Base-by-base conservation (phyloP, 2,888 invertebrate genomes). In the Dione vanillae region DNA sequence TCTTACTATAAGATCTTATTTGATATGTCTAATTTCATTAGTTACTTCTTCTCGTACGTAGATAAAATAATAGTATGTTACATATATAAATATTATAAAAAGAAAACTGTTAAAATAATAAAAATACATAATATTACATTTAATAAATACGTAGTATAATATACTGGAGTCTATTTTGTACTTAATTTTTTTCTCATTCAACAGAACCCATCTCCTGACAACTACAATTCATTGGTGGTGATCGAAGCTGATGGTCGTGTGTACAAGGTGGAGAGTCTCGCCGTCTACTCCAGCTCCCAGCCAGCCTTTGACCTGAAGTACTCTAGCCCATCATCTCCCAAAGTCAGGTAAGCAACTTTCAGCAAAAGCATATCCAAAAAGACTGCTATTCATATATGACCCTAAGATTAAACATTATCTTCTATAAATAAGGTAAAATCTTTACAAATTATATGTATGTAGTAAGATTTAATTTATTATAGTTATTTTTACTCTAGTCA, bases 251-350 rank as follows among this genome's bases (percentile, higher is more conserved):
- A 96, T 71, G 95, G 94, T 0, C 92, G 94, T 49, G 92, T 94
- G 8, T 96, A 96, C 85, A 91, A 89, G 1, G 71, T 94, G 0
- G 94, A 94, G 27, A 91, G 92, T 9, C 90, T 94, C 66, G 76
- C 95, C 2, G 94, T 94, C 19, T 82, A 94, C 10, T 94, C 94
- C 1, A 93, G 94, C 76, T 88, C 89, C 16, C 91, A 93, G 65
- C 95, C 94, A 2, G 89, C 94, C 35, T 81, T 95, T 1, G 94
- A 95, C 75, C 49, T 96, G 20, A 94, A 94, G 69, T 84, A 94
- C 51, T 91, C 89, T 9, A 90, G 93, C 72, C 96, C 96, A 0
- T 86, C 88, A 20, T 78, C 78, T 47, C 78, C 83, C 0, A 84
- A 87, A 62, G 84, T 85, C 82, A 90, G 90, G 93, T 93, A 81